phyloP scores from a whole-genome alignment of 2,797 vertebrate genomes.

The Sebastes trivittatus region DNA sequence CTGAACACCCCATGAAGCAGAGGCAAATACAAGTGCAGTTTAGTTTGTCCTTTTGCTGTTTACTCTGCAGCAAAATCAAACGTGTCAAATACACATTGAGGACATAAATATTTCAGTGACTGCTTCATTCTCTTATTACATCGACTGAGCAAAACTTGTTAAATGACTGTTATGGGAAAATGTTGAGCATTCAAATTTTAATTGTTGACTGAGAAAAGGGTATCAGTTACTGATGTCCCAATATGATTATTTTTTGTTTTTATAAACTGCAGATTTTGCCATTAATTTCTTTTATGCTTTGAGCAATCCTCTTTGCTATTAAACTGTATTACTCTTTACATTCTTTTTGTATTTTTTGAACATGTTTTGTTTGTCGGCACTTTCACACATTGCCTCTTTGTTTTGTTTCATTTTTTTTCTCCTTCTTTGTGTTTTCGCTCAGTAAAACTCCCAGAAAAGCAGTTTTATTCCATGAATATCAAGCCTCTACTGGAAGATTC shows the following conservation, averaged over 20 bases:
- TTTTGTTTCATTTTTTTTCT: constrained; percentile 51
- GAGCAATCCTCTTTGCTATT: constrained; percentile 84
- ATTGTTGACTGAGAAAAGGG: constrained; percentile 56
- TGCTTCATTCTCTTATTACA: constrained; percentile 60
- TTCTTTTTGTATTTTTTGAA: constrained; percentile 86
- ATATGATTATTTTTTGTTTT: constrained; percentile 45
- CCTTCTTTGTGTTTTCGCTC: constrained; percentile 81
- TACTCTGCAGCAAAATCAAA: constrained; percentile 49
- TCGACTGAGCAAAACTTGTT: constrained; percentile 64
- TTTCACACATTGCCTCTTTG: constrained; percentile 77
- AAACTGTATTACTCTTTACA: constrained; percentile 83
- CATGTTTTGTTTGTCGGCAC: constrained; percentile 89
- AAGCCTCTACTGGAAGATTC: constrained; percentile 96
- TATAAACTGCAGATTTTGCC: constrained; percentile 71
- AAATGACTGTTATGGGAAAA: constrained; percentile 68
- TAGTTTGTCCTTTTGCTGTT: constrained; percentile 43
- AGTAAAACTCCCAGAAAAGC: constrained; percentile 87
- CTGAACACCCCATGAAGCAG: constrained; percentile 48
- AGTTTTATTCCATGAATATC: constrained; percentile 96
- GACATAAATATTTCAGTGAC: constrained; percentile 60
- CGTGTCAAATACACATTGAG: constrained; percentile 53
- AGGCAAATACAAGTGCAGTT: constrained; percentile 49
- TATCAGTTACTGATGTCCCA: constrained; percentile 68
- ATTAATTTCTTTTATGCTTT: constrained; percentile 81
- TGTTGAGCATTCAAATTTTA: constrained; percentile 67